phyloP scores from a whole-genome alignment of 2,113 vertebrate species.

The Mustela lutreola region DNA sequence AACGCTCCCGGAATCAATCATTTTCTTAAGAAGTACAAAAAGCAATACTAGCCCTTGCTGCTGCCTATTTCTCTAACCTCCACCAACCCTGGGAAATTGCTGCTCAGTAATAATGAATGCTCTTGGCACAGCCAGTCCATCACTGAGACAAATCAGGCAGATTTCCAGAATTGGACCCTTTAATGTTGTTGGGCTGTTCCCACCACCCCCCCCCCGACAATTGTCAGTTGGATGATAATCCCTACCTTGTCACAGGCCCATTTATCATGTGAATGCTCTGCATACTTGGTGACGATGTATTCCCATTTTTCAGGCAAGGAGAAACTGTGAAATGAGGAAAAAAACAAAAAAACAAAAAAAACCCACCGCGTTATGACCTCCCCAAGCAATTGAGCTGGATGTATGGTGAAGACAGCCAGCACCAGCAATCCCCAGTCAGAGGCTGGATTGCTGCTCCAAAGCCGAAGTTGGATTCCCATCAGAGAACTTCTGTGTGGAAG shows the following conservation, averaged over 20 bases:
- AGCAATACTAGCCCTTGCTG: background rate
- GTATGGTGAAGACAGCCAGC: background rate
- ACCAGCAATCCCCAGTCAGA: background rate
- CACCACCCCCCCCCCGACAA: background rate
- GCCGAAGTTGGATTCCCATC: background rate
- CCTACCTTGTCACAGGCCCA: slow-evolving; percentile 98
- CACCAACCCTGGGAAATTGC: slow-evolving; percentile 31
- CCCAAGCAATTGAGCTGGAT: background rate
- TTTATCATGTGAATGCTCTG: slow-evolving; percentile 96
- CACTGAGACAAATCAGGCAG: slow-evolving; percentile 56
- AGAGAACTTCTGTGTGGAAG: background rate
- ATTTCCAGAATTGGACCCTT: slow-evolving; percentile 66
- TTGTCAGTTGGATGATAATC: slow-evolving; percentile 62
- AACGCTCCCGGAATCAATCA: background rate
- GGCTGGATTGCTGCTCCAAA: background rate
- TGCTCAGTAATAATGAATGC: slow-evolving; percentile 48
- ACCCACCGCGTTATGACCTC: background rate
- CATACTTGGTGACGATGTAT: slow-evolving; percentile 96
- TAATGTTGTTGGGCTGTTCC: slow-evolving; percentile 45
- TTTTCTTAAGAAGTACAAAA: slow-evolving; percentile 66
- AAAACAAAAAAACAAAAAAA: slow-evolving; percentile 46
- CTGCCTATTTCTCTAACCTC: background rate
- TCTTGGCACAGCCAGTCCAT: background rate
- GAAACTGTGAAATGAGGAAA: slow-evolving; percentile 89
- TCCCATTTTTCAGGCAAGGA: slow-evolving; percentile 97